These are phyloP conservation scores for Carcina quercana DNA, from an alignment of 2,888 invertebrate species.

Conservation along the genomic window DNA sequence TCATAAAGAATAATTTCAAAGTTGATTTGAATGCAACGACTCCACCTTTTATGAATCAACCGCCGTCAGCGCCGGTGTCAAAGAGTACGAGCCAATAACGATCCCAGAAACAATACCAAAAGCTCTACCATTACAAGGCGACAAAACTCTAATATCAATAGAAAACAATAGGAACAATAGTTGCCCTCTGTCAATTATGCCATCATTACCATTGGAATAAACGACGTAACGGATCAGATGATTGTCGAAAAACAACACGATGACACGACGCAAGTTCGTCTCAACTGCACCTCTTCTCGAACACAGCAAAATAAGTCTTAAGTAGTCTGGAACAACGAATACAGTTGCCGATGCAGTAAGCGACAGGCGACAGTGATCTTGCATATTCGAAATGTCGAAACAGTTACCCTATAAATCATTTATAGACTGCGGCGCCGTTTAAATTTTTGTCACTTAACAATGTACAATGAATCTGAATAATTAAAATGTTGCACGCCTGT, in stretches of 20 bases:
- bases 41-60: constrained; percentile 62
- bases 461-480: constrained; percentile 49
- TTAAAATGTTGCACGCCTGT: constrained; percentile 33
- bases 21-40: constrained; percentile 37
- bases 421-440: constrained; percentile 48
- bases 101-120: constrained; percentile 57
- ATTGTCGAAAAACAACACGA: constrained; percentile 59
- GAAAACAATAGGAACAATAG: constrained; percentile 70
- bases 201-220: constrained; percentile 71
- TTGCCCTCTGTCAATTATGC: constrained; percentile 71
- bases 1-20: not conserved
- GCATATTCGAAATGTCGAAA: constrained; percentile 50
- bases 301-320: constrained; percentile 41
- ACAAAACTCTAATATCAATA: constrained; percentile 70
- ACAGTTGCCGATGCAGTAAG: constrained; percentile 23
- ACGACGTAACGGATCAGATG: constrained; percentile 66
- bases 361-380: constrained; percentile 33
- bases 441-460: constrained; percentile 55
- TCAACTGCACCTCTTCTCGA: constrained; percentile 19
- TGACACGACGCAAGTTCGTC: constrained; percentile 41
- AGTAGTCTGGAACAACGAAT: constrained; percentile 29
- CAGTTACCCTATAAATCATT: constrained; percentile 64
- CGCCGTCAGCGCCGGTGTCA: constrained; percentile 41
- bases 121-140: constrained; percentile 64
- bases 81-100: constrained; percentile 40